These are phyloP conservation scores for Coelinius sp. DNA, from an alignment of 2,888 invertebrate species.

Conservation along the genomic window DNA sequence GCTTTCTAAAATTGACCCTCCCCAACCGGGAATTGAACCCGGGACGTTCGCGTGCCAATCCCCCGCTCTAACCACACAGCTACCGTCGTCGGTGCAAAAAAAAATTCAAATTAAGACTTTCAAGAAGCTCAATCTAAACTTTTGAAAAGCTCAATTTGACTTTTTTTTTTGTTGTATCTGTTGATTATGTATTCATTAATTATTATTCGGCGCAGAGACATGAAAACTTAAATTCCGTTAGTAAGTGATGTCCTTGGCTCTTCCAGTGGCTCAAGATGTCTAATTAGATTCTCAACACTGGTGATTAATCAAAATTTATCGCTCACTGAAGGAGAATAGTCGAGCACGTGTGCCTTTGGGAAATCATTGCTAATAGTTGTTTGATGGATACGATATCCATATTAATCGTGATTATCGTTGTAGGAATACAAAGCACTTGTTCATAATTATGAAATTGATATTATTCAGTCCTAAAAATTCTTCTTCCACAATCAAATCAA, in stretches of 20 bases:
- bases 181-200: background rate
- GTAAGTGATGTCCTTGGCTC: background rate
- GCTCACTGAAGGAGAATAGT: background rate
- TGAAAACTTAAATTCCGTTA: background rate
- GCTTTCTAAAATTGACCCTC: too few species aligned
- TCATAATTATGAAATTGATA: background rate
- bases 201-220: background rate
- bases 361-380: conserved; percentile 2
- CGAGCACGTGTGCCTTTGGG: conserved; percentile 7
- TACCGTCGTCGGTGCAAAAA: too few species aligned
- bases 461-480: too few species aligned
- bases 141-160: too few species aligned
- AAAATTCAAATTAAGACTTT: too few species aligned
- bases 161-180: too few species aligned
- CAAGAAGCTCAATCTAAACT: too few species aligned
- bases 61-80: too few species aligned
- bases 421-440: background rate
- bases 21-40: too few species aligned
- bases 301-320: conserved; percentile 4
- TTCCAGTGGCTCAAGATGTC: background rate
- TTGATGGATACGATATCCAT: background rate
- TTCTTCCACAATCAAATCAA: too few species aligned
- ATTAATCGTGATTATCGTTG: background rate
- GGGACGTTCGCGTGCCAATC: too few species aligned
- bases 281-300: background rate